Evolutionary conservation across 2,113 vertebrate genomes (phyloP), one percentile per base, ranked within the genome.

Genomic region (Nesospiza acunhae): DNA sequence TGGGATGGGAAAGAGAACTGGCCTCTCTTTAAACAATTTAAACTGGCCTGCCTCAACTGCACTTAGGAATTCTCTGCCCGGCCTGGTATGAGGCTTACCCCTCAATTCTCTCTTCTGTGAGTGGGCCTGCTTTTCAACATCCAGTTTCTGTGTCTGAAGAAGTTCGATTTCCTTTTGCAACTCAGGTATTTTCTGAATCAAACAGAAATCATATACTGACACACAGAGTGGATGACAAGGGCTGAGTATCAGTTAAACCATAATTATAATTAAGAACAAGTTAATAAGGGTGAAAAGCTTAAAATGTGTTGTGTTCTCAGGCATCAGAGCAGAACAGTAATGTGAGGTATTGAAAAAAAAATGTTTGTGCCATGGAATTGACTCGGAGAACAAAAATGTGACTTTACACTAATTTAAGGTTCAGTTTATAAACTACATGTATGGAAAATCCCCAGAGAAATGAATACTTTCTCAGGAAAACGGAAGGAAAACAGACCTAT

Each of bases 141-240:
- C 98, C 89, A 98, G 67, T 73, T 98, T 99, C 89, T 99, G 99
- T 30, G 94, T 97, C 67, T 99, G 98, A 56, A 99, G 97, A 82
- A 98, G 98, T 88, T 98, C 98, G 23, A 99, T 98, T 82, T 99
- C 99, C 93, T 98, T 98, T 73, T 98, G 98, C 50, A 99, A 97
- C 84, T 99, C 99, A 2, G 99, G 98, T 87, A 99, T 98, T 90
- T 97, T 96, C 98, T 99, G 93, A 73, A 87, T 80, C 52, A 90
- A 80, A 89, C 7, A 64, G 23, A 85, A 87, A 81, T 67, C 56
- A 92, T 1, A 86, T 19, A 91, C 47, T 30, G 50, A 94, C 44
- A 66, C 23, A 89, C 46, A 35, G 13, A 91, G 10, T 17, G 23
- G 53, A 50, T 39, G 24, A 73, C 31, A 80, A 85, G 9, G 28